These are phyloP conservation scores for Drosophila percnosoma DNA, from an alignment of 2,888 invertebrate genomes.

Conservation along the genomic window DNA sequence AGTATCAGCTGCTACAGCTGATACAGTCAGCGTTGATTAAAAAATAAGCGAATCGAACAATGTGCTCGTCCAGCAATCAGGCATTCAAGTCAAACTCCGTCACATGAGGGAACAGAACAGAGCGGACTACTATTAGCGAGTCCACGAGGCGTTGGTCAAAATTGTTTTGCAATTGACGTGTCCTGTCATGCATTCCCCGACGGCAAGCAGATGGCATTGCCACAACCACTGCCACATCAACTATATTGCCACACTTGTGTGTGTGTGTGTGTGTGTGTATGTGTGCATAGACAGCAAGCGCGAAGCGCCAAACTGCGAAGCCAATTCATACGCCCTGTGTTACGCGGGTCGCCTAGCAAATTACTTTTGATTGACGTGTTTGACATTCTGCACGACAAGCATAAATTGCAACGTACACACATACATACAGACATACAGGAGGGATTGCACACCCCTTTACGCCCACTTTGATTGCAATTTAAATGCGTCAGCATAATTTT, in stretches of 20 bases:
- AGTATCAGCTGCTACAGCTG: not conserved
- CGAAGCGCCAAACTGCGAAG: conserved; percentile 18
- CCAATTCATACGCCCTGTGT: conserved; percentile 57
- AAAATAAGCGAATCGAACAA: conserved; percentile 28
- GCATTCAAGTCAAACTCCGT: not conserved
- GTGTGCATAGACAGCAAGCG: conserved; percentile 20
- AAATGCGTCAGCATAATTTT: conserved; percentile 75
- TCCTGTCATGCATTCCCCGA: conserved; percentile 43
- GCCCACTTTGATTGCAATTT: conserved; percentile 65
- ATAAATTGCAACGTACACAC: conserved; percentile 58
- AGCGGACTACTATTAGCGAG: conserved; percentile 32
- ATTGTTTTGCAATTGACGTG: conserved; percentile 67
- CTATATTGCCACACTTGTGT: conserved; percentile 2
- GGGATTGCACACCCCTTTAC: not conserved
- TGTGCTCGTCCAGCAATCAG: conserved; percentile 6
- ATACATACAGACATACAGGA: not conserved
- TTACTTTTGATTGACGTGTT: conserved; percentile 80
- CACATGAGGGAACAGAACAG: conserved; percentile 13
- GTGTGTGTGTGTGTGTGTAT: not conserved
- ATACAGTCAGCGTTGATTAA: conserved; percentile 10
- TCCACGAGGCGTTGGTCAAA: conserved; percentile 40
- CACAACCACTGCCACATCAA: conserved; percentile 13
- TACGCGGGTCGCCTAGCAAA: conserved; percentile 59
- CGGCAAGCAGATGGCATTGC: conserved; percentile 9
- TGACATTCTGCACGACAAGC: conserved; percentile 77